phyloP scores from a whole-genome alignment of 1,140 invertebrate genomes.

The Lucilia sericata region DNA sequence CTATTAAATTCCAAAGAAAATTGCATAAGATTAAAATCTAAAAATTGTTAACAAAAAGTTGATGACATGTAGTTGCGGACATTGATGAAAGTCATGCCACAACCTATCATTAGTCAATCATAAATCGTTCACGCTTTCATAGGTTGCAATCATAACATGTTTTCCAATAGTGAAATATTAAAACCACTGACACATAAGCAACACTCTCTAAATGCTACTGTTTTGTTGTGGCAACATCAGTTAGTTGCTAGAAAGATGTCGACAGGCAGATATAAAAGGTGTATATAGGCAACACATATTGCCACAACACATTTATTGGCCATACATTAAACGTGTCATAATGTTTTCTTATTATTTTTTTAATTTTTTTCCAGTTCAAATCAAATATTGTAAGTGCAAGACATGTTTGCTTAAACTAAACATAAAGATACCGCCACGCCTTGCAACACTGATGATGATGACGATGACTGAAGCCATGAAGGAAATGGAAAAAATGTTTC shows the following conservation, averaged over 20 bases:
- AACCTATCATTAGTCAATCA: not conserved
- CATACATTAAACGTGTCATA: constrained; percentile 23
- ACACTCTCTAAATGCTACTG: constrained; percentile 4
- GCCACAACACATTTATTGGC: not conserved
- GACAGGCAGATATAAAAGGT: not conserved
- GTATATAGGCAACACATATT: not conserved
- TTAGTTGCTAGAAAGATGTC: not conserved
- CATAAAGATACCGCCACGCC: constrained; percentile 21
- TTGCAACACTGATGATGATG: not conserved
- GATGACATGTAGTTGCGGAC: not conserved
- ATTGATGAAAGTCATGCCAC: not conserved
- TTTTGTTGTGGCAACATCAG: not conserved
- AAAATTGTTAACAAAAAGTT: not conserved
- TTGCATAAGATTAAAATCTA: not conserved
- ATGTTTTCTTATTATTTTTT: not conserved
- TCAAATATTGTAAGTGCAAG: not conserved
- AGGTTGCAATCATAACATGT: not conserved
- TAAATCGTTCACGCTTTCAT: not conserved
- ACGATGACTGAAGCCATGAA: not conserved
- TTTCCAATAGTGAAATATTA: not conserved
- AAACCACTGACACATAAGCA: not conserved
- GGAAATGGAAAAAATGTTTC: not conserved
- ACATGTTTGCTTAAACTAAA: not conserved
- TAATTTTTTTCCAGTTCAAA: not conserved
- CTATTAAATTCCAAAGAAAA: too few species aligned